Conservation (phyloP, 2,113 vertebrate genomes). For the Myotis lucifugus region DNA sequence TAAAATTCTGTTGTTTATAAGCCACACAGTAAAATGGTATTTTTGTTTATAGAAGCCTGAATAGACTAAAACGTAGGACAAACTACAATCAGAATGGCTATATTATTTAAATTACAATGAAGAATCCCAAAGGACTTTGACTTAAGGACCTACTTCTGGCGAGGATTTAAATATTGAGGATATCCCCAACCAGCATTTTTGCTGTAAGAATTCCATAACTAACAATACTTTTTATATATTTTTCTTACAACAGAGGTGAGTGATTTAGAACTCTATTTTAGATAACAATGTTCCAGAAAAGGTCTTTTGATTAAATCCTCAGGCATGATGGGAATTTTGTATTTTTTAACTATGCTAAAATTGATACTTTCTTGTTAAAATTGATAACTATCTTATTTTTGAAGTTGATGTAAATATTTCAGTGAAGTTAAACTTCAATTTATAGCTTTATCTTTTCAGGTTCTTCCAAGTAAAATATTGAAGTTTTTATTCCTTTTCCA, state of each 20-base stretch:
- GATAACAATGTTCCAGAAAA: neutral
- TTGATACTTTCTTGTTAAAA: neutral
- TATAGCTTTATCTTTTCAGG: conserved; percentile 47
- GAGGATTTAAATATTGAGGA: neutral
- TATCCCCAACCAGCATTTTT: neutral
- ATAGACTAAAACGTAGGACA: neutral
- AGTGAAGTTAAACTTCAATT: conserved; percentile 15
- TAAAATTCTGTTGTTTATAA: neutral
- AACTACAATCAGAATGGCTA: neutral
- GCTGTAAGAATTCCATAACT: neutral
- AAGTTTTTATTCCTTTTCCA: neutral
- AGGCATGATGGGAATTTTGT: neutral
- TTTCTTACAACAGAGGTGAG: neutral
- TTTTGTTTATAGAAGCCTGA: neutral
- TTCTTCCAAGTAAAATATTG: conserved; percentile 29
- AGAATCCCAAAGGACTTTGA: neutral
- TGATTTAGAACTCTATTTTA: conserved; percentile 26
- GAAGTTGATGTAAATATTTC: conserved; percentile 23
- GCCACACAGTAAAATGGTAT: neutral
- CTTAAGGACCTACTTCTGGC: neutral
- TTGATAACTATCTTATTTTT: conserved; percentile 32
- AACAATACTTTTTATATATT: neutral
- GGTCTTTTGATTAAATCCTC: neutral
- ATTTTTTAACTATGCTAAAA: conserved; percentile 20
- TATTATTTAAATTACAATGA: neutral